Evolutionary conservation across 2,113 vertebrate genomes (phyloP).

Genomic region (Chaetodon auriga): DNA sequence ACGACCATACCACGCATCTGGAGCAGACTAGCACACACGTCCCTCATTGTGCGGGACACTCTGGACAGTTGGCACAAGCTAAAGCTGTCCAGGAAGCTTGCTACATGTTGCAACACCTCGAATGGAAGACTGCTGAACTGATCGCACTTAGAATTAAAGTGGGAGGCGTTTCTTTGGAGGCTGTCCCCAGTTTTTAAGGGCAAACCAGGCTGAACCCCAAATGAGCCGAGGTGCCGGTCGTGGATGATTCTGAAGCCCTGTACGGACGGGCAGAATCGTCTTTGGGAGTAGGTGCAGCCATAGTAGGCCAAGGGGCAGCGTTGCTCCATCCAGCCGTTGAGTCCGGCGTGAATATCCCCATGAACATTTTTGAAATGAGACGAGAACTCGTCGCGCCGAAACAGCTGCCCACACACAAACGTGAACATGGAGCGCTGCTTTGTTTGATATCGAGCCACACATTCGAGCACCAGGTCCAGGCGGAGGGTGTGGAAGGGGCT

Average conservation of each 20-base stretch:
- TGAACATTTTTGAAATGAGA: constrained; percentile 99
- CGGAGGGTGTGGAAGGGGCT: constrained; percentile 98
- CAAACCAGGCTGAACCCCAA: constrained; percentile 92
- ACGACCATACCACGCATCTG: constrained; percentile 98
- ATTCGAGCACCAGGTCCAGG: constrained; percentile 97
- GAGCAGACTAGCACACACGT: constrained; percentile 95
- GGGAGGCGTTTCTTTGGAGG: constrained; percentile 76
- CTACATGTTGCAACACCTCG: constrained; percentile 94
- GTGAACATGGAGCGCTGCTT: constrained; percentile 99
- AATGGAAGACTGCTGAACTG: constrained; percentile 94
- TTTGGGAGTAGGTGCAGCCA: constrained; percentile 97
- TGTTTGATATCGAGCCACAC: constrained; percentile 97
- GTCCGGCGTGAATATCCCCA: constrained; percentile 97
- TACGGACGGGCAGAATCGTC: constrained; percentile 95
- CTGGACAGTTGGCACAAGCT: constrained; percentile 96
- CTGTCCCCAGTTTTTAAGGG: constrained; percentile 83
- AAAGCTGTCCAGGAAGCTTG: constrained; percentile 96
- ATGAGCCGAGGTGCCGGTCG: constrained; percentile 95
- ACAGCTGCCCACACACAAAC: constrained; percentile 98
- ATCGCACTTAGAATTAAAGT: constrained; percentile 83
- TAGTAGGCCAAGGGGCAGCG: constrained; percentile 98
- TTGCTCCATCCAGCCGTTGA: constrained; percentile 99
- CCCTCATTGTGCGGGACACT: constrained; percentile 95
- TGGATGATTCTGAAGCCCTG: constrained; percentile 97
- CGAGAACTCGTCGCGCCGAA: constrained; percentile 96